phyloP scores from a whole-genome alignment of 64 coral and sea anemone species.

The Cladopsammia gracilis region DNA sequence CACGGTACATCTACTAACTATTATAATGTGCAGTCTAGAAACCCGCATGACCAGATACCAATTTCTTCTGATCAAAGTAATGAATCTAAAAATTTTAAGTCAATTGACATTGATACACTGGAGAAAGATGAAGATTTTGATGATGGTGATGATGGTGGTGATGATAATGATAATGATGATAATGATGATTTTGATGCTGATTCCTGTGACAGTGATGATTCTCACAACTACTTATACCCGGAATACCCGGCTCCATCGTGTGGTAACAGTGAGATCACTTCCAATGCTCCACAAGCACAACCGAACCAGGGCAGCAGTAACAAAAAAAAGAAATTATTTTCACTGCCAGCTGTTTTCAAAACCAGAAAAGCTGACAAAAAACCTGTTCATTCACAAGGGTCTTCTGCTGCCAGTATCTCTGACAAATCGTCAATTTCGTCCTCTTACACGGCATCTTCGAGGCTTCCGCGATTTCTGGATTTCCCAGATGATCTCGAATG shows the following conservation, averaged over 20 bases:
- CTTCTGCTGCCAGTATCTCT: not conserved
- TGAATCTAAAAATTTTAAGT: not conserved
- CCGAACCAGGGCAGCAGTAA: no score
- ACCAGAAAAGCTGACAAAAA: no score
- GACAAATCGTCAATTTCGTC: not conserved
- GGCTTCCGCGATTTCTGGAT: not conserved
- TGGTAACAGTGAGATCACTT: no score
- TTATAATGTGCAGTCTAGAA: not conserved
- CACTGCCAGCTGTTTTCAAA: no score
- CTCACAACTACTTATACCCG: no score
- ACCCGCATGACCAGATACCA: not conserved
- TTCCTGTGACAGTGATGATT: not conserved
- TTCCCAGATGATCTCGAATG: slow-evolving; percentile 22
- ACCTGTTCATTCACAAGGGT: not conserved
- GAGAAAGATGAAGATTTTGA: not conserved
- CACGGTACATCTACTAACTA: not conserved
- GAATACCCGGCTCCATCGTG: no score
- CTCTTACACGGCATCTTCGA: not conserved
- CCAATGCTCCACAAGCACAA: no score
- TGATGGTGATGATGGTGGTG: not conserved
- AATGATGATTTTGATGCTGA: not conserved
- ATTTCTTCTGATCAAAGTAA: not conserved
- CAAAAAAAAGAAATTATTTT: no score
- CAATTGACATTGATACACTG: not conserved
- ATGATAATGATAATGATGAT: not conserved